These are phyloP conservation scores for Blastobasis lacticolella DNA, from an alignment of 2,888 invertebrate genomes.

Conservation along the genomic window DNA sequence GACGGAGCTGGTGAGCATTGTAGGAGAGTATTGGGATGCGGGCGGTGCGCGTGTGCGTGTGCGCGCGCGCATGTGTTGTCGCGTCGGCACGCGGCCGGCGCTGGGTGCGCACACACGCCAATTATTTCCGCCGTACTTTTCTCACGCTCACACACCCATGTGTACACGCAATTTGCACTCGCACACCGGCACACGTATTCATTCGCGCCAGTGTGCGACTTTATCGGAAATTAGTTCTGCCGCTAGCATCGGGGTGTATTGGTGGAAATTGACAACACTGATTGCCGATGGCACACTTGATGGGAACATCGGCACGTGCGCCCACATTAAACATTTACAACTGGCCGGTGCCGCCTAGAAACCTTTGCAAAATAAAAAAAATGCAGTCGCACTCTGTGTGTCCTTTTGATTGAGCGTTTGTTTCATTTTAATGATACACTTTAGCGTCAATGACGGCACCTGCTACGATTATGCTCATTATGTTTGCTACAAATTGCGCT, in stretches of 20 bases:
- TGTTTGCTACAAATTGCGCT: neutral
- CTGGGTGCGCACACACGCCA: constrained; percentile 35
- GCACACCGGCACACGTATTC: constrained; percentile 23
- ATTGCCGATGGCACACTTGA: constrained; percentile 30
- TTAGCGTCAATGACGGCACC: constrained; percentile 22
- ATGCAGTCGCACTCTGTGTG: constrained; percentile 31
- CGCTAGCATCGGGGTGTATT: constrained; percentile 47
- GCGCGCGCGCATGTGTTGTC: constrained; percentile 17
- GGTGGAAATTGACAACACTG: constrained; percentile 60
- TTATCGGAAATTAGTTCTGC: constrained; percentile 68
- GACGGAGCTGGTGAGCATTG: constrained; percentile 55
- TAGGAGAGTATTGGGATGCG: constrained; percentile 52
- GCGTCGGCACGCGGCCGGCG: constrained; percentile 17
- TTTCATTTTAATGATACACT: constrained; percentile 30
- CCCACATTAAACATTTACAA: constrained; percentile 53
- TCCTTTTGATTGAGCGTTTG: constrained; percentile 38
- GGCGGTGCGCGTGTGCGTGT: constrained; percentile 41
- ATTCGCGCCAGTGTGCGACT: constrained; percentile 42
- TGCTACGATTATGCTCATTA: neutral
- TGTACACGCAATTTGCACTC: constrained; percentile 54
- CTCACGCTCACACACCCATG: constrained; percentile 65
- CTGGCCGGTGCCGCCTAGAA: constrained; percentile 33
- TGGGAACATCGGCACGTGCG: constrained; percentile 59
- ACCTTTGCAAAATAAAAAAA: constrained; percentile 45
- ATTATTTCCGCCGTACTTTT: constrained; percentile 62